These are phyloP conservation scores for Lota lota DNA, from an alignment of 2,113 vertebrate genomes.

Conservation along the genomic window DNA sequence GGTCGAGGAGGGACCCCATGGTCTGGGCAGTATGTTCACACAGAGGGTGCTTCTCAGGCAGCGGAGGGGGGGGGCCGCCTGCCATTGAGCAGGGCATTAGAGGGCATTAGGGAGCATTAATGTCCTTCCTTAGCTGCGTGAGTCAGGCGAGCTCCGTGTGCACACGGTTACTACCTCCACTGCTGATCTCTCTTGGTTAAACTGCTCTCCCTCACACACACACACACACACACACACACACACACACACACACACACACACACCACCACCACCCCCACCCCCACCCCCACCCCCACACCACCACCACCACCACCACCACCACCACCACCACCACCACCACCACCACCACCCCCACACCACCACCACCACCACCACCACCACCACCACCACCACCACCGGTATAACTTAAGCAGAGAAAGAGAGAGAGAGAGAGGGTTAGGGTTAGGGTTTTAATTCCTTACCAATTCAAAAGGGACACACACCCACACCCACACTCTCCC, in stretches of 20 bases:
- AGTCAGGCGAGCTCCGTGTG: conserved; percentile 50
- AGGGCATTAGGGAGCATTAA: conserved; percentile 53
- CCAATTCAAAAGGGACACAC: conserved; percentile 3
- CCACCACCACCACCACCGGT: conserved; percentile 36
- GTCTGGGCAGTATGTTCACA: conserved; percentile 21
- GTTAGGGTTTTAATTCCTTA: neutral
- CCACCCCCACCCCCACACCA: too few species aligned
- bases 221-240: neutral
- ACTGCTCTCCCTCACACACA: too few species aligned
- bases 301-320: too few species aligned
- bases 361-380: too few species aligned
- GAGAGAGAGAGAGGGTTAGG: conserved; percentile 37
- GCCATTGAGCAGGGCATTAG: conserved; percentile 35
- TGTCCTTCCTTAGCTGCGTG: conserved; percentile 43
- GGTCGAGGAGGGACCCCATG: too few species aligned
- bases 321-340: too few species aligned
- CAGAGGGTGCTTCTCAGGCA: conserved; percentile 16
- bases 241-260: neutral
- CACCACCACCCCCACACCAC: too few species aligned
- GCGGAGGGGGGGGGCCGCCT: conserved; percentile 23
- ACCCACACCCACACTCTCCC: conserved; percentile 1
- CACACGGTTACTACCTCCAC: conserved; percentile 60
- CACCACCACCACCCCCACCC: too few species aligned
- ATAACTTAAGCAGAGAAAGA: conserved; percentile 21
- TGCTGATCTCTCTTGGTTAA: conserved; percentile 32